Percentiles rank a stretch among this genome's conserved stretches.
Evolutionary conservation across 2,888 invertebrate genomes (phyloP).

Genomic region (Andrena haemorrhoa): DNA sequence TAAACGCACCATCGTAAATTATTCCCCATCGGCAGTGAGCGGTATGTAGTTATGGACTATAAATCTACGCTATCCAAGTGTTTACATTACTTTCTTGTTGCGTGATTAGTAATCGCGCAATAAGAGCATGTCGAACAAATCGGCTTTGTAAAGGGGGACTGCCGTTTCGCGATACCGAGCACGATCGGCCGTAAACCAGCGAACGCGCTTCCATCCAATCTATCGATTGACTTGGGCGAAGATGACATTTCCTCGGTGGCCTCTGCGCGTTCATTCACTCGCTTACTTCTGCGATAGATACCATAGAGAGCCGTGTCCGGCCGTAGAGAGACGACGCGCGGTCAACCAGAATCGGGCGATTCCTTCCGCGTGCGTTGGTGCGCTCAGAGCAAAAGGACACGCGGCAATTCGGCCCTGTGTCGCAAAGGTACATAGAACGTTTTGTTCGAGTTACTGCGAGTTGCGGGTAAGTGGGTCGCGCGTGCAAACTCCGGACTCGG

Average conservation of each 20-base stretch:
- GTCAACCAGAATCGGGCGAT: not conserved
- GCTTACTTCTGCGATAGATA: not conserved
- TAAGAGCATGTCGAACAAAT: constrained; percentile 71
- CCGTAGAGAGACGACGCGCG: no score
- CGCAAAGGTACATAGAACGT: constrained; percentile 1
- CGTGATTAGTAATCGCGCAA: constrained; percentile 80
- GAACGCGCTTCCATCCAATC: no score
- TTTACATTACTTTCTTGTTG: constrained; percentile 82
- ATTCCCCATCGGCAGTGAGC: constrained; percentile 68
- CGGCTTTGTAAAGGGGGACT: constrained; percentile 49
- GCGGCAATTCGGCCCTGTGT: not conserved
- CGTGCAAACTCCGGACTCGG: constrained; percentile 79
- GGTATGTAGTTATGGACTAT: constrained; percentile 70
- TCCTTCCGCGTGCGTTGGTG: no score
- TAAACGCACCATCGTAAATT: constrained; percentile 40
- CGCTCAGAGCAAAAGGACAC: not conserved
- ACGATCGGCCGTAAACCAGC: not conserved
- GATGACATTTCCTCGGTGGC: no score
- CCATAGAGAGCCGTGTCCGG: not conserved
- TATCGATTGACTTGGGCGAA: no score
- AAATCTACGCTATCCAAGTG: constrained; percentile 81
- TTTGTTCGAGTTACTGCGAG: constrained; percentile 30
- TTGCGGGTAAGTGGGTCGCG: constrained; percentile 77
- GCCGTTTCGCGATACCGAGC: constrained; percentile 23
- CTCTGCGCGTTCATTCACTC: no score